Percentiles rank a stretch among this genome's conserved stretches.
Conservation (phyloP, 64 coral and sea anemone species). For the Catalaphyllia jardinei region DNA sequence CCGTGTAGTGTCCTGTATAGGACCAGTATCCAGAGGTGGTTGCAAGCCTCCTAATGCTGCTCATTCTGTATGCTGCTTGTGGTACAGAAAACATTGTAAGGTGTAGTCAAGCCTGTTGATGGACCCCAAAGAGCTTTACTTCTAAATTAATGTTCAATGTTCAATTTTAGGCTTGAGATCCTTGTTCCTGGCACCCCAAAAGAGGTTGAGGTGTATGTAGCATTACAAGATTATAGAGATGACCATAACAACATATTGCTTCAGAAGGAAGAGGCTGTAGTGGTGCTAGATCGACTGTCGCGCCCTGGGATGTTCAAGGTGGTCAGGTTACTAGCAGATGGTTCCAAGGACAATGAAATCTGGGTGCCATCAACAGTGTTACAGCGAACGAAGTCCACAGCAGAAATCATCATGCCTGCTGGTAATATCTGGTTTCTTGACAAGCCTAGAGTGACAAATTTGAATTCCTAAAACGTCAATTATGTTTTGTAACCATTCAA, state of each 20-base stretch:
- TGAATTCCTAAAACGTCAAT: too few species aligned
- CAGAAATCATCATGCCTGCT: constrained; percentile 63
- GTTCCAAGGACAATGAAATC: constrained; percentile 79
- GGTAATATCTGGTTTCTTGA: constrained; percentile 9
- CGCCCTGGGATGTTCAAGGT: constrained; percentile 89
- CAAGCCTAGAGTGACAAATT: neutral
- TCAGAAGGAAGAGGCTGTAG: constrained; percentile 74
- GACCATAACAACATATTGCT: constrained; percentile 78
- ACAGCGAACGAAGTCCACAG: constrained; percentile 69
- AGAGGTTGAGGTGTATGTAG: constrained; percentile 80
- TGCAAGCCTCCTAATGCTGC: too few species aligned
- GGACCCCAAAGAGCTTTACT: too few species aligned
- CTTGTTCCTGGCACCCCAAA: constrained; percentile 55
- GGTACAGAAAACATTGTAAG: too few species aligned
- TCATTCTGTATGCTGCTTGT: too few species aligned
- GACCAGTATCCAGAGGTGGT: too few species aligned
- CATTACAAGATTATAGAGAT: constrained; percentile 77
- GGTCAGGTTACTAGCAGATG: constrained; percentile 71
- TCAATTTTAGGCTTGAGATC: constrained; percentile 74
- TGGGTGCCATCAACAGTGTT: constrained; percentile 79
- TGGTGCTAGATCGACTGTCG: constrained; percentile 76
- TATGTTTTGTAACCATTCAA: too few species aligned
- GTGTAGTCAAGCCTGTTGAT: too few species aligned
- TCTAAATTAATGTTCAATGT: neutral
- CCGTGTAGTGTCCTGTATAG: too few species aligned